phyloP scores from a whole-genome alignment of 2,113 vertebrate species.

The Arvicanthis niloticus region DNA sequence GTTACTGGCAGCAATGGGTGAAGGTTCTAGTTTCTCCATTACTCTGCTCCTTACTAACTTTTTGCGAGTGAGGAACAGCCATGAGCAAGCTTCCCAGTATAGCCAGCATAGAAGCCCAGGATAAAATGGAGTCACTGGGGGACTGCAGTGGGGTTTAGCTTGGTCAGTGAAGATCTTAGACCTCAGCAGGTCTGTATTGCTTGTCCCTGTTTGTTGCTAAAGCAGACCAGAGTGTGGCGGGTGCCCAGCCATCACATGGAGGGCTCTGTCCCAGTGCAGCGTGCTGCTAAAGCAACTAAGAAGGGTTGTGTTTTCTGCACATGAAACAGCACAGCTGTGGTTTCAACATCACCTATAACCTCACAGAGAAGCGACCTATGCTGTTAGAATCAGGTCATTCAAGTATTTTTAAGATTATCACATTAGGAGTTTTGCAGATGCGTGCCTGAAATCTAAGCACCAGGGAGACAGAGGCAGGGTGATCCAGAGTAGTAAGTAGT shows the following conservation, averaged over 20 bases:
- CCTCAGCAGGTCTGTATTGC: not conserved
- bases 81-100: not conserved
- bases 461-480: not conserved
- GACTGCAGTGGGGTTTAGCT: not conserved
- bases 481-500: too few relatives aligned
- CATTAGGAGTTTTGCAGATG: constrained; percentile 5
- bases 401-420: not conserved
- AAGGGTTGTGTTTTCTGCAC: not conserved
- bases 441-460: not conserved
- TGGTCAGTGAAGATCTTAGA: not conserved
- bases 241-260: too few relatives aligned
- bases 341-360: not conserved
- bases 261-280: rapidly evolving
- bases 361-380: not conserved
- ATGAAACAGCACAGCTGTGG: not conserved
- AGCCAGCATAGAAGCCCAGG: not conserved
- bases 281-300: not conserved
- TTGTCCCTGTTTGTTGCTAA: not conserved
- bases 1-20: not conserved
- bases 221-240: not conserved
- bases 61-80: not conserved
- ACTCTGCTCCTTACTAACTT: not conserved
- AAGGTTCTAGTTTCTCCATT: not conserved
- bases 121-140: not conserved
- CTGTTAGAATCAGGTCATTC: not conserved